Conservation (phyloP, 2,113 vertebrate genomes). For the Canis aureus region DNA sequence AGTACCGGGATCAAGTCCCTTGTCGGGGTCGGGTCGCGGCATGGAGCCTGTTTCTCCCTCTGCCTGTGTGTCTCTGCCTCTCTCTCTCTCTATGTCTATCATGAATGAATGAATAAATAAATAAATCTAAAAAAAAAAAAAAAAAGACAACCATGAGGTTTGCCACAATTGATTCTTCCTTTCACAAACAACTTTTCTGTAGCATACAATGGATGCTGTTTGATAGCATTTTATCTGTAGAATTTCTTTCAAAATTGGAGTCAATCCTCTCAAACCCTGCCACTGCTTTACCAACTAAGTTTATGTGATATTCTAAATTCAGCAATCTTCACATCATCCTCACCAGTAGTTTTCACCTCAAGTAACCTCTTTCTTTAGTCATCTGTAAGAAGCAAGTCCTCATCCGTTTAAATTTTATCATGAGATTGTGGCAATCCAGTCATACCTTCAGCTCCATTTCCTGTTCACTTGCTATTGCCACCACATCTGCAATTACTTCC, state of each 20-base stretch:
- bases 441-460: neutral
- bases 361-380: neutral
- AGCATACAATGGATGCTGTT: neutral
- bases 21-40: no score
- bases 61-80: no score
- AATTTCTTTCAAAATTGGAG: neutral
- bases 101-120: no score
- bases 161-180: neutral
- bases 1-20: no score
- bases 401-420: neutral
- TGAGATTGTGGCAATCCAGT: neutral
- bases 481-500: neutral
- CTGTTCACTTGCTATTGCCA: neutral
- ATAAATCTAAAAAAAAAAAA: no score
- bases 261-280: neutral
- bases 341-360: neutral
- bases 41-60: no score
- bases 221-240: neutral
- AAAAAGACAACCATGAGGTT: neutral
- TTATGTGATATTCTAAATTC: neutral
- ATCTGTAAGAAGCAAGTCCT: neutral
- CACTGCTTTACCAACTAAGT: neutral
- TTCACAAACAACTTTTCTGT: neutral
- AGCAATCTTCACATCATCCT: neutral
- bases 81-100: no score